Percentiles rank a stretch among this genome's conserved stretches.
Conservation (phyloP, 2,797 vertebrate genomes). For the Acridotheres tristis region DNA sequence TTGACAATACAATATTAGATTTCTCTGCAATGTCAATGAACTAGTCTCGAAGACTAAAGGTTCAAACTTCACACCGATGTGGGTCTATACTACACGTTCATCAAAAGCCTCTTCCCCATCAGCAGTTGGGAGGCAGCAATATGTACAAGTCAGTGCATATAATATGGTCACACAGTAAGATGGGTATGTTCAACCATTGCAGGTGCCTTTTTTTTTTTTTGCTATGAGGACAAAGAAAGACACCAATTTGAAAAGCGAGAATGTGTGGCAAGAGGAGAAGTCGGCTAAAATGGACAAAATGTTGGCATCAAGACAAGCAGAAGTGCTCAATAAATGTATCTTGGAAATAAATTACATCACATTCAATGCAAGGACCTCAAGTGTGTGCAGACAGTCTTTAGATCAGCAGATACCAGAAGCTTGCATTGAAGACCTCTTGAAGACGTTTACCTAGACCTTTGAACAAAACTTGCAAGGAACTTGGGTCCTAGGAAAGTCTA, state of each 20-base stretch:
- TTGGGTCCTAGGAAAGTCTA: neutral
- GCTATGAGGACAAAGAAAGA: neutral
- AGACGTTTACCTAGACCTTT: neutral
- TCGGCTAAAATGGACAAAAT: neutral
- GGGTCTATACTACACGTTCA: neutral
- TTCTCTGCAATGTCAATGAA: neutral
- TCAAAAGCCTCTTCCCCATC: neutral
- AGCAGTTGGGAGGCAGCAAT: neutral
- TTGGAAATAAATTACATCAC: neutral
- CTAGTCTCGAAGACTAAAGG: neutral
- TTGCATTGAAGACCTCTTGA: neutral
- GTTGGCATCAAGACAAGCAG: neutral
- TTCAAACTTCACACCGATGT: neutral
- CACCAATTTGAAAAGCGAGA: neutral
- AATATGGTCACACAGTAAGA: neutral
- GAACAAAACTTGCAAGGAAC: neutral
- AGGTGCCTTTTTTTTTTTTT: neutral
- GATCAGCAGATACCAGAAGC: neutral
- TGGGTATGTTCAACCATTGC: fast-evolving
- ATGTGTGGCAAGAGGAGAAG: neutral
- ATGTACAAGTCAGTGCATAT: fast-evolving
- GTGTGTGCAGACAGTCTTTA: neutral
- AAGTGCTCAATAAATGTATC: neutral
- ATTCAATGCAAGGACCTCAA: neutral
- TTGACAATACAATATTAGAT: constrained; percentile 36